Conservation (phyloP, 2,797 vertebrate genomes). For the Centropyge bicolor region DNA sequence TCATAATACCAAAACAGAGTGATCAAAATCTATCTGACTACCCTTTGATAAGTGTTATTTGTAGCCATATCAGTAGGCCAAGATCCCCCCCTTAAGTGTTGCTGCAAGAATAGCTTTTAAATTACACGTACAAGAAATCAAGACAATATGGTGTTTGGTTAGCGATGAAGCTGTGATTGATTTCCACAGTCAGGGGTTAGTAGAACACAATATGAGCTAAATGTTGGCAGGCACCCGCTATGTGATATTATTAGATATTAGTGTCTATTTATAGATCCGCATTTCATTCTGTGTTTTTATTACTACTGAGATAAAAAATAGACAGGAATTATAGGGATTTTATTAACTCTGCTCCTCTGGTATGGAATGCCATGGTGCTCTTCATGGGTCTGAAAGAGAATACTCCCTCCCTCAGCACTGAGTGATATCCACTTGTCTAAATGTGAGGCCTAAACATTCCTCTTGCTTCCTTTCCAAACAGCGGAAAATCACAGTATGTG, state of each 20-base stretch:
- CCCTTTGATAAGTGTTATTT: slow-evolving; percentile 1
- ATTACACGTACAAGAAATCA: slow-evolving; percentile 18
- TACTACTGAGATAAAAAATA: slow-evolving; percentile 44
- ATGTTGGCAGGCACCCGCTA: slow-evolving; percentile 39
- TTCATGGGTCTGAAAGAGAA: slow-evolving; percentile 29
- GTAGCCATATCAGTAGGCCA: neutral
- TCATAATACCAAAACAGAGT: slow-evolving; percentile 20
- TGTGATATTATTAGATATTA: slow-evolving; percentile 68
- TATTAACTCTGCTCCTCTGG: slow-evolving; percentile 42
- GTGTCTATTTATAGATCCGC: slow-evolving; percentile 67
- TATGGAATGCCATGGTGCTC: slow-evolving; percentile 24
- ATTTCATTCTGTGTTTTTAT: slow-evolving; percentile 46
- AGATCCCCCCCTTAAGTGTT: slow-evolving; percentile 1
- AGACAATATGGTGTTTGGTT: slow-evolving; percentile 38
- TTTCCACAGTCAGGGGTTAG: slow-evolving; percentile 60
- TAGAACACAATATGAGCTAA: slow-evolving; percentile 57
- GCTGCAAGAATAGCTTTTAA: slow-evolving; percentile 12
- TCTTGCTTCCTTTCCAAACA: slow-evolving; percentile 51
- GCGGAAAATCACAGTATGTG: slow-evolving; percentile 43
- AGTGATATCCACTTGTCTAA: slow-evolving; percentile 32
- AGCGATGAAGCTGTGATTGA: slow-evolving; percentile 37
- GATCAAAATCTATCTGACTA: slow-evolving; percentile 5
- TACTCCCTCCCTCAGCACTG: slow-evolving; percentile 1
- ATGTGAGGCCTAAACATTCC: slow-evolving; percentile 54
- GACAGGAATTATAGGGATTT: slow-evolving; percentile 23